These are phyloP conservation scores for Spodoptera litura DNA, from an alignment of 1,140 invertebrate genomes.

Conservation along the genomic window DNA sequence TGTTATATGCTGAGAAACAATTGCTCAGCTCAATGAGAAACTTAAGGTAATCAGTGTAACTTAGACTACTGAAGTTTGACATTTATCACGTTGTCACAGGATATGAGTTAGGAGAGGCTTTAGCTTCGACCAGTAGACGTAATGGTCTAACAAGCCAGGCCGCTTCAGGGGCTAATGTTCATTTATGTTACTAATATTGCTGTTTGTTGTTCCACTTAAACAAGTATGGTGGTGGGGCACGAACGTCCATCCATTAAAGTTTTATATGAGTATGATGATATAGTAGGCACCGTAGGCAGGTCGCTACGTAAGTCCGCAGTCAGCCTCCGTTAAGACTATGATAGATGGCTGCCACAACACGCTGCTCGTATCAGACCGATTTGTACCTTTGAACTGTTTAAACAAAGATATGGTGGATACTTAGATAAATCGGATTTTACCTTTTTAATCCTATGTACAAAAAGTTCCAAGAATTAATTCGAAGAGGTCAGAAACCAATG, in stretches of 20 bases:
- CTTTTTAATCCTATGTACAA: too few species aligned
- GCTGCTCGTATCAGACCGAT: background rate
- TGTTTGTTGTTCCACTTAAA: slow-evolving; percentile 33
- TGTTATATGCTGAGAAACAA: slow-evolving; percentile 24
- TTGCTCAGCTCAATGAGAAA: slow-evolving; percentile 5
- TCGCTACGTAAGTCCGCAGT: background rate
- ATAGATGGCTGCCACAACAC: slow-evolving; percentile 9
- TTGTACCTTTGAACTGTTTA: slow-evolving; percentile 6
- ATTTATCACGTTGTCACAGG: slow-evolving; percentile 24
- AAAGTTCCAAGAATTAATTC: too few species aligned
- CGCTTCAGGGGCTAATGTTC: slow-evolving; percentile 42
- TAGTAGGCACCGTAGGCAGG: slow-evolving; percentile 4
- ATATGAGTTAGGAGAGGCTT: slow-evolving; percentile 51
- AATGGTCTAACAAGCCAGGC: slow-evolving; percentile 52
- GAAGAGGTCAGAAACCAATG: background rate
- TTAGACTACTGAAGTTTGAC: slow-evolving; percentile 53
- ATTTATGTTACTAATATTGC: slow-evolving; percentile 40
- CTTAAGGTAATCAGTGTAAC: slow-evolving; percentile 24
- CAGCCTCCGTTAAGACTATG: slow-evolving; percentile 16
- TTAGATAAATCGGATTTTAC: too few species aligned
- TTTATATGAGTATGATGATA: slow-evolving; percentile 18
- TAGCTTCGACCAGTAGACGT: slow-evolving; percentile 56
- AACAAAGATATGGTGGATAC: too few species aligned
- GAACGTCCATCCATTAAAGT: slow-evolving; percentile 19
- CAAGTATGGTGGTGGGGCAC: background rate